Evolutionary conservation across 2,113 vertebrate species (phyloP).

Genomic region (Seriola dumerili): DNA sequence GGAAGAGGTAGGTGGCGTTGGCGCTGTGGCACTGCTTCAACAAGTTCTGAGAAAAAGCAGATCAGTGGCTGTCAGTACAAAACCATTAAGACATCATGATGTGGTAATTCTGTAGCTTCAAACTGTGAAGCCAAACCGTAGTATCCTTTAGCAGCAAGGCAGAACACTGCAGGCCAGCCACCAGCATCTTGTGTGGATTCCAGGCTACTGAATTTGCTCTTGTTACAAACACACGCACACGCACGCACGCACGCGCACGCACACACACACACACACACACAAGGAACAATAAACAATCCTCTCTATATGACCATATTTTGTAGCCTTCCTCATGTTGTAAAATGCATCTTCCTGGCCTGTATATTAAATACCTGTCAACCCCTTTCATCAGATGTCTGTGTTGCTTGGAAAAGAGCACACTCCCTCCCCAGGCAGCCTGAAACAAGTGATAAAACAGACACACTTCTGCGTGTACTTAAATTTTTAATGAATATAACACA

Average conservation of each 20-base stretch:
- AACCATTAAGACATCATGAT: background rate
- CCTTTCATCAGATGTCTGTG: slow-evolving; percentile 71
- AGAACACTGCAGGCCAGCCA: slow-evolving; percentile 73
- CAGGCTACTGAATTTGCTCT: slow-evolving; percentile 73
- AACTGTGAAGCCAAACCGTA: slow-evolving; percentile 47
- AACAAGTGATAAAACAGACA: slow-evolving; percentile 9
- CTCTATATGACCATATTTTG: background rate
- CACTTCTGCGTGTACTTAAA: background rate
- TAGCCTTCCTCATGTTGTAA: background rate
- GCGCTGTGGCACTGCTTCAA: slow-evolving; percentile 69
- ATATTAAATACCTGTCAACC: slow-evolving; percentile 59
- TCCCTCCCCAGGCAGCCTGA: slow-evolving; percentile 75
- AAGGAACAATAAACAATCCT: background rate
- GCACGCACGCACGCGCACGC: background rate
- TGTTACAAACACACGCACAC: slow-evolving; percentile 6
- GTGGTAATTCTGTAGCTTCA: slow-evolving; percentile 7
- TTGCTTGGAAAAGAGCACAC: slow-evolving; percentile 71
- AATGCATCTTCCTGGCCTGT: background rate
- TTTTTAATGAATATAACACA: background rate
- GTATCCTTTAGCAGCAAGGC: slow-evolving; percentile 63
- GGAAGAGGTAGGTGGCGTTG: slow-evolving; percentile 72
- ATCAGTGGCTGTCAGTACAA: background rate
- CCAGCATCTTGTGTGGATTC: slow-evolving; percentile 79
- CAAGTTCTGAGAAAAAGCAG: slow-evolving; percentile 52
- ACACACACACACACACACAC: background rate